Evolutionary conservation across 2,113 vertebrate species (phyloP), one percentile per base, ranked within the genome.

Genomic region (Atrichornis clamosus): DNA sequence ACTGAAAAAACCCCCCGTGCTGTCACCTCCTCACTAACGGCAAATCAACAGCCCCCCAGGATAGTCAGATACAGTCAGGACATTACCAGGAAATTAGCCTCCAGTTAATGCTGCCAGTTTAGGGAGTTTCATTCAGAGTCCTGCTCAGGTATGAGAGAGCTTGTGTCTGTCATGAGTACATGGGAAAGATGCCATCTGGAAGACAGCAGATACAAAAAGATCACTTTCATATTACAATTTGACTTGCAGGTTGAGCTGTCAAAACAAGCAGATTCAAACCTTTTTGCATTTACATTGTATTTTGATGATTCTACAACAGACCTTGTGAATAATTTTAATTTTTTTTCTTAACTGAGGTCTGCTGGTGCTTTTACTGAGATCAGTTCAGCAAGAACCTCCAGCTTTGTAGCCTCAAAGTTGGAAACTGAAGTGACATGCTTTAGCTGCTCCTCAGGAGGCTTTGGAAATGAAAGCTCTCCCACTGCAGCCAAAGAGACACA

Each of bases 221-320:
- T 90, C n/a, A 30, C 53, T 83, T 87, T 67, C 39, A 41, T 47
- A 17, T 62, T 50, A 76, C 55, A 75, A 84, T 35, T 68, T 89
- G 53, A 86, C 69, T 91, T 87, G 42, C 33, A 74, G 67, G 16
- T 70, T 87, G 42, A 80, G 50, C 70, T 77, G 78, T 42, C 79
- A 85, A 88, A 85, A 89, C 69, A 87, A 74, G 50, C 79, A 83
- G 77, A 70, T 89, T 89, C 64, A 95, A 82, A 72, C 53, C 88
- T 52, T 91, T 90, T n/a, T 64, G 33, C 56, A 84, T 95, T 93
- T 93, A 39, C 83, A 74, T 84, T 81, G 14, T 52, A 55, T 90
- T 95, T 94, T 82, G 37, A 76, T 90, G 46, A 17, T 42, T 93
- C 46, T 83, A 42, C 24, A 77, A 39, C 15, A 55, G 50, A 73